A percentile compares a stretch with the other conserved stretches of the same genome.
phyloP scores from a whole-genome alignment of 2,888 invertebrate species.

The Acleris laterana region DNA sequence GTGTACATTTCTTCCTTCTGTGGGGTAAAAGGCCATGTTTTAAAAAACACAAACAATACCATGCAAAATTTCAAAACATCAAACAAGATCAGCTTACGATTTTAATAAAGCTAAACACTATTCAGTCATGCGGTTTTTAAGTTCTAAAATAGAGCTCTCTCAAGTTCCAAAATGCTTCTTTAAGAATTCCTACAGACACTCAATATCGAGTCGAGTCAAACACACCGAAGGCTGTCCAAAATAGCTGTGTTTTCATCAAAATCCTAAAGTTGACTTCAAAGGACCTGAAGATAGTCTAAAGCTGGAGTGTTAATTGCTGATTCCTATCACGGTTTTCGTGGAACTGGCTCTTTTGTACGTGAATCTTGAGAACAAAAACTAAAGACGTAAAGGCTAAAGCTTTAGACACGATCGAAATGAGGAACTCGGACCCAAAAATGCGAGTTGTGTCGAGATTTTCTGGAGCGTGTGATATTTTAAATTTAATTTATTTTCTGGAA shows the following conservation, averaged over 20 bases:
- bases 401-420: slow-evolving; percentile 29
- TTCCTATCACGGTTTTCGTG: slow-evolving; percentile 64
- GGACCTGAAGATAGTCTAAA: slow-evolving; percentile 40
- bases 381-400: slow-evolving; percentile 33
- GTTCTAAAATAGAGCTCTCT: slow-evolving; percentile 4
- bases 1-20: too few relatives aligned
- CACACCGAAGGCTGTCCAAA: slow-evolving; percentile 29
- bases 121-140: background rate
- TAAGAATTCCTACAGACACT: slow-evolving; percentile 14
- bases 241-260: slow-evolving; percentile 19
- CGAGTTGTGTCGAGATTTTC: background rate
- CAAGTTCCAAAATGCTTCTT: slow-evolving; percentile 5
- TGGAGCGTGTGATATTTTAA: background rate
- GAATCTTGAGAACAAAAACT: slow-evolving; percentile 39
- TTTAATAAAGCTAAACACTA: background rate
- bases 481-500: background rate
- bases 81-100: too few relatives aligned
- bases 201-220: slow-evolving; percentile 28
- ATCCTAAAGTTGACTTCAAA: slow-evolving; percentile 35
- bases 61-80: too few relatives aligned
- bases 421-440: slow-evolving; percentile 23
- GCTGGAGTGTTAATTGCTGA: slow-evolving; percentile 67
- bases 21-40: too few relatives aligned
- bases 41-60: too few relatives aligned
- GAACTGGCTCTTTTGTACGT: slow-evolving; percentile 50